Evolutionary conservation across 2,797 vertebrate species (phyloP).

Genomic region (Gouania willdenowi): DNA sequence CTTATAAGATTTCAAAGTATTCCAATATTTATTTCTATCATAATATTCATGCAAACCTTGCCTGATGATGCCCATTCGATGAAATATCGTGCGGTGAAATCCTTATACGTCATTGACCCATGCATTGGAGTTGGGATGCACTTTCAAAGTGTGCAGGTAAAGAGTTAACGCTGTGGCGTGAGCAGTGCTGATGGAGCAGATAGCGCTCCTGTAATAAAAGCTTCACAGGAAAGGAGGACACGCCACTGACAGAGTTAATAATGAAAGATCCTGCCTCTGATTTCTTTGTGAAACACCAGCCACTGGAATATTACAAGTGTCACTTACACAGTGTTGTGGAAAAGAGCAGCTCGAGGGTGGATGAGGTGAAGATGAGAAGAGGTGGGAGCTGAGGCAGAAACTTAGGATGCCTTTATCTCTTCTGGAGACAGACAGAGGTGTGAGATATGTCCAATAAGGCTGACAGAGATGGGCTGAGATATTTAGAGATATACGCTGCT

Average conservation of each 20-base stretch:
- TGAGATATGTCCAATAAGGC: conserved; percentile 29
- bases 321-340: conserved; percentile 77
- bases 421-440: conserved; percentile 28
- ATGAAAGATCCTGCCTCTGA: conserved; percentile 83
- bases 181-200: conserved; percentile 67
- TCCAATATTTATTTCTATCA: too few relatives aligned
- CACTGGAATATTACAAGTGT: conserved; percentile 83
- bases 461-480: conserved; percentile 32
- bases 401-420: conserved; percentile 49
- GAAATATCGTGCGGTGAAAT: too few relatives aligned
- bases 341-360: conserved; percentile 46
- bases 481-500: conserved; percentile 23
- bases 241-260: conserved; percentile 82
- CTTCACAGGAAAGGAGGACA: conserved; percentile 79
- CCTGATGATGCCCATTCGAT: too few relatives aligned
- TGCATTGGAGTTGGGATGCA: too few relatives aligned
- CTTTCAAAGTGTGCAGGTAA: conserved; percentile 18
- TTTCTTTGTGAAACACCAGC: conserved; percentile 77
- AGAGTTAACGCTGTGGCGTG: conserved; percentile 70
- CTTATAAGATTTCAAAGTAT: too few relatives aligned
- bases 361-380: conserved; percentile 21
- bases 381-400: conserved; percentile 41
- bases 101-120: too few relatives aligned
- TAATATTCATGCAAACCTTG: too few relatives aligned
- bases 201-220: conserved; percentile 81